phyloP scores from a whole-genome alignment of 92 coral and sea anemone genomes.

The Actinostola sp. region DNA sequence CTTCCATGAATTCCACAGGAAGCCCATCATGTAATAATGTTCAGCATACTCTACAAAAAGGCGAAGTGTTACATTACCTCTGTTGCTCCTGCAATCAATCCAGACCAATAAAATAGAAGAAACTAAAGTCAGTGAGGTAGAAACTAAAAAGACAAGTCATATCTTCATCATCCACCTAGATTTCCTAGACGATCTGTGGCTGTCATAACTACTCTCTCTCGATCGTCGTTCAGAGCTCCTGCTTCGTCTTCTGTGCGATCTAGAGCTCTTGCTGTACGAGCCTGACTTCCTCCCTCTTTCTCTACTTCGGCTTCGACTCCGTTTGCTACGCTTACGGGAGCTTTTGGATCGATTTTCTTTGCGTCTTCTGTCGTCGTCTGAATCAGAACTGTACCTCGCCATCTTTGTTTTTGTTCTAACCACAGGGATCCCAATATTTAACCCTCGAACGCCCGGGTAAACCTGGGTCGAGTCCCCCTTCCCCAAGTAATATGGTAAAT shows the following conservation, averaged over 20 bases:
- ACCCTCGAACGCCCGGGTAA: too few relatives aligned
- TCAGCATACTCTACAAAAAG: too few relatives aligned
- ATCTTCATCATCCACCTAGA: conserved; percentile 15
- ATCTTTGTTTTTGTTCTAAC: conserved; percentile 46
- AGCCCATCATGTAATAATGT: too few relatives aligned
- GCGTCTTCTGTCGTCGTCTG: conserved; percentile 79
- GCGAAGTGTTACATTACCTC: too few relatives aligned
- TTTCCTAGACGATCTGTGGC: conserved; percentile 19
- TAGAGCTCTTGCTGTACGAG: conserved; percentile 63
- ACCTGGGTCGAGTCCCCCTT: too few relatives aligned
- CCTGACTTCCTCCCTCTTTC: conserved; percentile 71
- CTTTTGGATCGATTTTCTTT: conserved; percentile 61
- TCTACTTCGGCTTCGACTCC: conserved; percentile 76
- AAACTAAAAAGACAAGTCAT: too few relatives aligned
- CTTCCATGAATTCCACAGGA: too few relatives aligned
- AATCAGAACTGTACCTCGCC: conserved; percentile 87
- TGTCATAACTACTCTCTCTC: conserved; percentile 56
- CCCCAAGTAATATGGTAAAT: too few relatives aligned
- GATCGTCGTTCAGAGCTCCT: conserved; percentile 44
- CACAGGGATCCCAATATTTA: conserved; percentile 26
- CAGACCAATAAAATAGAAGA: background rate
- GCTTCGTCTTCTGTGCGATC: conserved; percentile 39
- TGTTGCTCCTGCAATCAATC: conserved; percentile 4
- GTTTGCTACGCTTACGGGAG: conserved; percentile 69
- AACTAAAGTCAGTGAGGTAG: too few relatives aligned